Conservation (phyloP, 2,113 vertebrate genomes). For the Smithornis capensis region DNA sequence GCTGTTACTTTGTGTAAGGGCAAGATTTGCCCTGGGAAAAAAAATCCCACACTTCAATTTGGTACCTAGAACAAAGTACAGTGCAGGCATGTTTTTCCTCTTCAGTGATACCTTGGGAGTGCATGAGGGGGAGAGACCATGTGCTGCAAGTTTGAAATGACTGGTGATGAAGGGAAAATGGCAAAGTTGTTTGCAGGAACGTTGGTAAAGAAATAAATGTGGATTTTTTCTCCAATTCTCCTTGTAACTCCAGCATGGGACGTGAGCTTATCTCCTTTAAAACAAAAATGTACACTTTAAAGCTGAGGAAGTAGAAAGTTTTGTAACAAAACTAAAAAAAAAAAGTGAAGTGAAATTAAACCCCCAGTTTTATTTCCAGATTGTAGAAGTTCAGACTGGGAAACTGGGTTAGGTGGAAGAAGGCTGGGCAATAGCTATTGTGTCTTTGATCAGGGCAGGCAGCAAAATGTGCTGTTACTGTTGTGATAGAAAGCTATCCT, state of each 20-base stretch:
- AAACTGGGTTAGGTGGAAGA: background rate
- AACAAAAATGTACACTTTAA: background rate
- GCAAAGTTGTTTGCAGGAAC: background rate
- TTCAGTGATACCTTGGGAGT: background rate
- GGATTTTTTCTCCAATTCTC: background rate
- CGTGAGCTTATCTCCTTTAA: background rate
- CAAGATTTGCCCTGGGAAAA: background rate
- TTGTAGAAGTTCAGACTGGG: background rate
- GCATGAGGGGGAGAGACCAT: background rate
- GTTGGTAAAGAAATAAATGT: background rate
- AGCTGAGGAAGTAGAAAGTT: background rate
- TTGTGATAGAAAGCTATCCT: background rate
- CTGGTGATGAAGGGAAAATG: background rate
- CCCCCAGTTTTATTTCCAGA: background rate
- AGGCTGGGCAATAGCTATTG: background rate
- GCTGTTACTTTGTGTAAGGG: background rate
- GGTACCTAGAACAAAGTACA: background rate
- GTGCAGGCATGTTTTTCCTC: background rate
- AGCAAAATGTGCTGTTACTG: background rate
- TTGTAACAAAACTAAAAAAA: background rate
- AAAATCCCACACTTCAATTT: background rate
- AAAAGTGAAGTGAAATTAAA: background rate
- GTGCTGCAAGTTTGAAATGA: background rate
- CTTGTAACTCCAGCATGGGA: background rate
- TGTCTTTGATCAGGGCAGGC: background rate